A percentile compares a stretch with the other conserved stretches of the same genome.
Evolutionary conservation across 1,140 invertebrate species (phyloP).

Genomic region (Maniola jurtina): DNA sequence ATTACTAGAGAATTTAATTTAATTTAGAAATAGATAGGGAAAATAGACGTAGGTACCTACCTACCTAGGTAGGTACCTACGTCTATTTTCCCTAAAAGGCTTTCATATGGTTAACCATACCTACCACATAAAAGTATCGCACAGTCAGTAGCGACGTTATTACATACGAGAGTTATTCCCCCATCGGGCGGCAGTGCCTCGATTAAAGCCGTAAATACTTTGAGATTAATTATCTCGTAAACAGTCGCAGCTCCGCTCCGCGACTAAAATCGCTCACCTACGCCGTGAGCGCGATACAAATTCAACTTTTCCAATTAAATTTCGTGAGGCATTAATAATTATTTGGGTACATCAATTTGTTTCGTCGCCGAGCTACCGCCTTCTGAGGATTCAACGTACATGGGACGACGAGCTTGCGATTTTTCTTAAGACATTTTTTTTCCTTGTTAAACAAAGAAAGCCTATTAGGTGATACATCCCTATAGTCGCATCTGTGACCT

Average conservation of each 20-base stretch:
- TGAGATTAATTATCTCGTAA: conserved; percentile 79
- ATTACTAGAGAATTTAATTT: too few species aligned
- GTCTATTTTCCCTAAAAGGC: too few species aligned
- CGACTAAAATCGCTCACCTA: conserved; percentile 74
- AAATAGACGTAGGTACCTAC: too few species aligned
- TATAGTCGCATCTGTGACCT: neutral
- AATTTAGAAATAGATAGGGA: too few species aligned
- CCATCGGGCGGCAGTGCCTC: conserved; percentile 65
- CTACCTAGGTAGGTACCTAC: too few species aligned
- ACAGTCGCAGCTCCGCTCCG: conserved; percentile 64
- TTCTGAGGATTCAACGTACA: conserved; percentile 41
- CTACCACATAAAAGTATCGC: conserved; percentile 18
- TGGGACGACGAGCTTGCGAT: conserved; percentile 17
- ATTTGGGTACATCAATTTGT: conserved; percentile 81
- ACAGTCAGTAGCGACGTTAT: conserved; percentile 26
- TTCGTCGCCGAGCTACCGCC: conserved; percentile 68
- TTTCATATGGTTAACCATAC: too few species aligned
- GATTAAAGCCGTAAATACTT: conserved; percentile 79
- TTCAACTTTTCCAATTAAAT: conserved; percentile 81
- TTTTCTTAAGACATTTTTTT: conserved; percentile 36
- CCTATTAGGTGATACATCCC: neutral
- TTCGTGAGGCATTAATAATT: conserved; percentile 81
- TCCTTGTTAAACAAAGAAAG: neutral
- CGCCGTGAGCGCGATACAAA: conserved; percentile 77
- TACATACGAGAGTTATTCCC: conserved; percentile 65